Percentiles rank a stretch among this genome's conserved stretches.
Conservation (phyloP, 2,888 invertebrate species). For the Erannis defoliaria region DNA sequence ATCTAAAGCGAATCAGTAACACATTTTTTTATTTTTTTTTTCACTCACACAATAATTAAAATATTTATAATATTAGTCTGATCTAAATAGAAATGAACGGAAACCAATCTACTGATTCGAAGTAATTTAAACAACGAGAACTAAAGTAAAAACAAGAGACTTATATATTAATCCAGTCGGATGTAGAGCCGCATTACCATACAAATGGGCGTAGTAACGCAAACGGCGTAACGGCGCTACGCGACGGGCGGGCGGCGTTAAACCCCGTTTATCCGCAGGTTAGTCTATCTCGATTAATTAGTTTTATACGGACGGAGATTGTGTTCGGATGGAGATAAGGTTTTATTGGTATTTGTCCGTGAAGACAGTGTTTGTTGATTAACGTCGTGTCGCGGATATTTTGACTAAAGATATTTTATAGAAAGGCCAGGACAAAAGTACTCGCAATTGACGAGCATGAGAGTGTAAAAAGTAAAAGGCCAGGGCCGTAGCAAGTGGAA, state of each 20-base stretch:
- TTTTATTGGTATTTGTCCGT: conserved; percentile 20
- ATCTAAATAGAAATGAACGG: background rate
- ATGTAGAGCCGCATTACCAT: conserved; percentile 28
- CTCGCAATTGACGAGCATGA: no score
- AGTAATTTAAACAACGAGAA: conserved; percentile 20
- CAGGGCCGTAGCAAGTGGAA: no score
- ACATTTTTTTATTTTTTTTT: no score
- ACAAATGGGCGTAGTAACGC: conserved; percentile 27
- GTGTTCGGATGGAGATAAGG: conserved; percentile 39
- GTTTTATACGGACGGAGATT: conserved; percentile 31
- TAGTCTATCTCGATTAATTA: conserved; percentile 34
- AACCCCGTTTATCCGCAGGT: conserved; percentile 31
- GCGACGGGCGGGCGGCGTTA: conserved; percentile 20
- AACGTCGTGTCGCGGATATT: background rate
- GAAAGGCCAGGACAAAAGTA: background rate
- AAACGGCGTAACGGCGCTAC: conserved; percentile 12
- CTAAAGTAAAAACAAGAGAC: conserved; percentile 22
- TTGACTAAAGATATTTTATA: background rate
- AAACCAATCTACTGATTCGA: conserved; percentile 6
- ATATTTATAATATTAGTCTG: no score
- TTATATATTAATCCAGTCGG: conserved; percentile 33
- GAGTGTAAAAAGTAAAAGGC: no score
- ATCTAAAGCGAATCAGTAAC: no score
- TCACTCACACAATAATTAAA: no score
- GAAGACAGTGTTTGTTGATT: conserved; percentile 21